These are phyloP conservation scores for Lithobates sylvaticus DNA, from an alignment of 2,797 vertebrate genomes.

Conservation along the genomic window DNA sequence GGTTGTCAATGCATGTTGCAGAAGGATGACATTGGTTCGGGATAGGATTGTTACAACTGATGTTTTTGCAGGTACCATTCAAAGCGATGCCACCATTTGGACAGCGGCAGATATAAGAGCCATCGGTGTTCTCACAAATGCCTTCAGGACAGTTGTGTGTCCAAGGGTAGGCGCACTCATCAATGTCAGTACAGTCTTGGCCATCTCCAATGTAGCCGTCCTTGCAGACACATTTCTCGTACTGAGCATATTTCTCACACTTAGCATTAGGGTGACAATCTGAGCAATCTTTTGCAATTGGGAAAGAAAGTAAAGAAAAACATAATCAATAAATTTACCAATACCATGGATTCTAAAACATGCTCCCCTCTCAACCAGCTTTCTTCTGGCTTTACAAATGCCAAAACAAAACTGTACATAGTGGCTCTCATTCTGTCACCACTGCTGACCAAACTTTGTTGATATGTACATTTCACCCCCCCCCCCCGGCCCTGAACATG, in stretches of 20 bases:
- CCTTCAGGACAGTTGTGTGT: not conserved
- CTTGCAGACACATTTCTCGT: slow-evolving; percentile 70
- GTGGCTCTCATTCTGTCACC: too few relatives aligned
- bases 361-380: too few relatives aligned
- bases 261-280: slow-evolving; percentile 55
- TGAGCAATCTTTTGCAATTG: not conserved
- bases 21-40: slow-evolving; percentile 54
- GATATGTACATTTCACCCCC: too few relatives aligned
- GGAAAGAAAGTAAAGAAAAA: not conserved
- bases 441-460: too few relatives aligned
- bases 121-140: not conserved
- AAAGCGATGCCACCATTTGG: slow-evolving; percentile 65
- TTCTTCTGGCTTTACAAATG: too few relatives aligned
- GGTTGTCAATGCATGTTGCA: slow-evolving; percentile 64
- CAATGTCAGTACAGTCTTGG: slow-evolving; percentile 9
- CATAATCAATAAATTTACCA: too few relatives aligned
- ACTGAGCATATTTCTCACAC: slow-evolving; percentile 14
- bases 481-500: too few relatives aligned
- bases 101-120: slow-evolving; percentile 61
- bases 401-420: too few relatives aligned
- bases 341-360: too few relatives aligned
- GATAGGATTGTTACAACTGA: slow-evolving; percentile 66
- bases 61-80: slow-evolving; percentile 68
- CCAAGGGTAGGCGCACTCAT: not conserved
- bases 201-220: slow-evolving; percentile 31